Evolutionary conservation across 2,797 vertebrate genomes (phyloP), one percentile per base, ranked within the genome.

Genomic region (Myripristis murdjan): DNA sequence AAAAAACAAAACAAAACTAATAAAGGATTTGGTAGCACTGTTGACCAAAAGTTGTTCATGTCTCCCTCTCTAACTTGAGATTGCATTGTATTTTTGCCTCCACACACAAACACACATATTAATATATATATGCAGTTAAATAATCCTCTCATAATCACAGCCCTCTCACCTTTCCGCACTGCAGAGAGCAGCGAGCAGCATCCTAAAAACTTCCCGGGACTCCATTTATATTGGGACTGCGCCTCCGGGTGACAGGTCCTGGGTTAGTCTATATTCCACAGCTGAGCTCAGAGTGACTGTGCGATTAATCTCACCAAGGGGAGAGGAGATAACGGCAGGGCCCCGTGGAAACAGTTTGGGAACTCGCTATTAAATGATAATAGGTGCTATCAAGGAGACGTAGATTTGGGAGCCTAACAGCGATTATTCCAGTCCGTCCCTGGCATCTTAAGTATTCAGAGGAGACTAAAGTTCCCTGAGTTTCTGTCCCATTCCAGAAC

Each of bases 331-430:
- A 70, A 63, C 24, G 53, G 46, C 48, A 54, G 46, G n/a, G 66
- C 55, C 54, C 35, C 11, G 0, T 53, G 37, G 44, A 61, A 35
- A 46, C 63, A 61, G 70, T 55, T 61, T 26, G 31, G 56, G 28
- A 62, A 52, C 54, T 63, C 51, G 37, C 61, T 75, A 70, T 75
- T 66, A 78, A 72, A 61, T 41, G 74, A 84, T 81, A 78, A 75
- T 77, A 56, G 51, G 22, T 53, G 3, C 24, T 3, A 23, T 67
- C 49, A 16, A 48, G 2, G 18, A 55, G 57, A 14, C 7, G 20
- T 37, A 47, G 56, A 54, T 67, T 47, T 55, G n/a, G 37, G 16
- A 62, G 49, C 58, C 41, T 1, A 57, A 51, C 51, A n/a, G 59
- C 0, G 15, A 26, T 57, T 39, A 37, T 61, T 60, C 33, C 23